These are phyloP conservation scores for Parnassius glacialis DNA, from an alignment of 2,888 invertebrate genomes.

Conservation along the genomic window DNA sequence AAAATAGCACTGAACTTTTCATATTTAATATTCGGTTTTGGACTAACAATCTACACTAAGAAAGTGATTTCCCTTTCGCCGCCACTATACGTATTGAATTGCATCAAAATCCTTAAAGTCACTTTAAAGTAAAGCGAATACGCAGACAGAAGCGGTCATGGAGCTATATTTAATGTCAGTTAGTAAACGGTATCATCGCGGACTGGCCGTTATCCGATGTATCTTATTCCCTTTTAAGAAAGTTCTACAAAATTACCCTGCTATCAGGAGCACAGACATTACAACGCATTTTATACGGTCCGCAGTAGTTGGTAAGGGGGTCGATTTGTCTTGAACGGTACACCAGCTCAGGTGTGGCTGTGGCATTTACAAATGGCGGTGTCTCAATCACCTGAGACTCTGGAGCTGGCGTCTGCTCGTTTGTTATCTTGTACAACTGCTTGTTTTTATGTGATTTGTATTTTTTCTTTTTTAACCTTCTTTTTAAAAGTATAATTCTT, in stretches of 20 bases:
- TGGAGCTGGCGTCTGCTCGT: slow-evolving; percentile 7
- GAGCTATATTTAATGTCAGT: too few relatives aligned
- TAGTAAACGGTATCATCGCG: background rate
- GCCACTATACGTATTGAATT: too few relatives aligned
- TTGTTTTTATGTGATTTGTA: slow-evolving; percentile 9
- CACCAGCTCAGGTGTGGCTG: slow-evolving; percentile 20
- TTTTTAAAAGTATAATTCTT: too few relatives aligned
- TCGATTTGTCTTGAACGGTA: slow-evolving; percentile 15
- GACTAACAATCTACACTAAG: too few relatives aligned
- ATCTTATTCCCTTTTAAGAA: slow-evolving; percentile 5
- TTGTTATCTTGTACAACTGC: slow-evolving; percentile 1
- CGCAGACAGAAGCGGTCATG: too few relatives aligned
- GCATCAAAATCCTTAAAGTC: too few relatives aligned
- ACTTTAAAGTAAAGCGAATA: too few relatives aligned
- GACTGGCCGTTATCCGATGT: background rate
- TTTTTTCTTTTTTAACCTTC: background rate
- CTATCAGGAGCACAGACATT: slow-evolving; percentile 10
- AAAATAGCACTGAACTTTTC: too few relatives aligned
- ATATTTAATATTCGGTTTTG: too few relatives aligned
- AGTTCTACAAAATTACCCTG: slow-evolving; percentile 1
- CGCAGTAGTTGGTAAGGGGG: slow-evolving; percentile 11
- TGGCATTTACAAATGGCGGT: slow-evolving; percentile 23
- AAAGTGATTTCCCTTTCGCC: too few relatives aligned
- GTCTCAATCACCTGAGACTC: slow-evolving; percentile 20
- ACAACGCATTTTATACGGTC: slow-evolving; percentile 7